A percentile compares a stretch with the other conserved stretches of the same genome.
Conservation (phyloP, 2,888 invertebrate genomes). For the Tupiocoris notatus region DNA sequence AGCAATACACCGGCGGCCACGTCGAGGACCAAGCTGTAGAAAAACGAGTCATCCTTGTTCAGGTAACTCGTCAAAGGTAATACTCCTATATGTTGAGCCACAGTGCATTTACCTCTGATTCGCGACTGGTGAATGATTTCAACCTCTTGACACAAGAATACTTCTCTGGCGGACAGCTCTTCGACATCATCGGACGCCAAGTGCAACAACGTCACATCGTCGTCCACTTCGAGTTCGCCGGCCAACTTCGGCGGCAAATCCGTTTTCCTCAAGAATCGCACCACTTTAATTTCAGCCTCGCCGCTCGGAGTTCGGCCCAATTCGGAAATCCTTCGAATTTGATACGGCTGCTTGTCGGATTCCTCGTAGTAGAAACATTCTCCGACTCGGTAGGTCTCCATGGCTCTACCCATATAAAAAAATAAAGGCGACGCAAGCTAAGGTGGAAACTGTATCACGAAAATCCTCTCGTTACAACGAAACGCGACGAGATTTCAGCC, state of each 20-base stretch:
- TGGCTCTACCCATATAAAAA: slow-evolving; percentile 56
- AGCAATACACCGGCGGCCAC: slow-evolving; percentile 97
- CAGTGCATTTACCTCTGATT: slow-evolving; percentile 98
- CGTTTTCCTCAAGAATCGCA: slow-evolving; percentile 97
- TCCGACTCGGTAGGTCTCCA: slow-evolving; percentile 99
- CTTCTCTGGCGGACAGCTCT: slow-evolving; percentile 70
- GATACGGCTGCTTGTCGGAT: slow-evolving; percentile 93
- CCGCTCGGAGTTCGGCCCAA: slow-evolving; percentile 96
- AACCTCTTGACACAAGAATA: slow-evolving; percentile 95
- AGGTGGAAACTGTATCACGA: too few relatives aligned
- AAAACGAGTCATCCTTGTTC: slow-evolving; percentile 97
- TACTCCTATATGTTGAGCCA: slow-evolving; percentile 97
- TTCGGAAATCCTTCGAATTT: slow-evolving; percentile 99
- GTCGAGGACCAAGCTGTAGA: slow-evolving; percentile 99
- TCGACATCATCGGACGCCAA: slow-evolving; percentile 46
- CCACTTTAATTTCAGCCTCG: slow-evolving; percentile 98
- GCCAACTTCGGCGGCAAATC: slow-evolving; percentile 98
- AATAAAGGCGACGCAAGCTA: too few relatives aligned
- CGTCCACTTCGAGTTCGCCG: slow-evolving; percentile 18
- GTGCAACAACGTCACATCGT: slow-evolving; percentile 43
- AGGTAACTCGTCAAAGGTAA: slow-evolving; percentile 95
- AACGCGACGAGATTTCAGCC: not conserved
- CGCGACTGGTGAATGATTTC: slow-evolving; percentile 98
- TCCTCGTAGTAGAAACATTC: slow-evolving; percentile 99
- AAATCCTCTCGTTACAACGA: not conserved